Conservation (phyloP, 2,113 vertebrate genomes). For the Baryphthengus martii region DNA sequence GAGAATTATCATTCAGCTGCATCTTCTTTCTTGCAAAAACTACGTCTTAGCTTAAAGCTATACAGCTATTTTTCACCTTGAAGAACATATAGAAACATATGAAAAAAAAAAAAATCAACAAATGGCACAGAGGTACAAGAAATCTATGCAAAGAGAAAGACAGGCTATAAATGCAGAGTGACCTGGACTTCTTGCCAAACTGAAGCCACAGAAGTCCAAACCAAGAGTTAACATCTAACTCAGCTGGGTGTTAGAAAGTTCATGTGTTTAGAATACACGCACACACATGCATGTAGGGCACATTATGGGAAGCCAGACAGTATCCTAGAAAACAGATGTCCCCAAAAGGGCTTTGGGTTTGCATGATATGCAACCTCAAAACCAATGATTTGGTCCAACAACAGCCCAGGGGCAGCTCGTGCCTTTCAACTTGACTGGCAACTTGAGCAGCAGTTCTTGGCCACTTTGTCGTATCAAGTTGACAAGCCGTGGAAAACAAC, state of each 20-base stretch:
- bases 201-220: background rate
- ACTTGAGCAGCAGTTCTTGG: background rate
- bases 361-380: background rate
- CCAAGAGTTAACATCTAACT: background rate
- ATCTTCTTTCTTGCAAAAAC: background rate
- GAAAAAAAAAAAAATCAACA: background rate
- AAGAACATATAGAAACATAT: background rate
- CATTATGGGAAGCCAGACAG: background rate
- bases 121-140: background rate
- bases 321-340: background rate
- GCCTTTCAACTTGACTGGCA: background rate
- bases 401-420: background rate
- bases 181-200: background rate
- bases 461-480: background rate
- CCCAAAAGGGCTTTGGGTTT: background rate
- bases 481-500: background rate
- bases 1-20: background rate
- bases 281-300: rapidly evolving
- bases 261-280: background rate
- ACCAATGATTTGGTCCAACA: background rate
- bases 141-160: background rate
- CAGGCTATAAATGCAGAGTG: background rate
- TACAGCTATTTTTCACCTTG: background rate
- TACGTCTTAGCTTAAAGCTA: background rate
- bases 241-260: background rate